Conservation (phyloP, 2,888 invertebrate species). For the Andrena praecox region DNA sequence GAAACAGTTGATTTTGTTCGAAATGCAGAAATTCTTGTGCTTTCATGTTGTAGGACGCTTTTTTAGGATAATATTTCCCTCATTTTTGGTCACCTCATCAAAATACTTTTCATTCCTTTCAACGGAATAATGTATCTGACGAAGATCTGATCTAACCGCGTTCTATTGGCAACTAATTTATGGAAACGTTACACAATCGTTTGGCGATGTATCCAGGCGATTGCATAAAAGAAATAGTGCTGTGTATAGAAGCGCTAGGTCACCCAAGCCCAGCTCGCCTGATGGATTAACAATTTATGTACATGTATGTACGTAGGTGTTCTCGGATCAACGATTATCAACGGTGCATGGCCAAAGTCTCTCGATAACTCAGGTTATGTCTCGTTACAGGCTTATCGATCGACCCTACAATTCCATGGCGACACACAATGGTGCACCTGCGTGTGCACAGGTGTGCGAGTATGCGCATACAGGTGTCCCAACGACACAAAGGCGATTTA, state of each 20-base stretch:
- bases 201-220: background rate
- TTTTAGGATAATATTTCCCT: too few species aligned
- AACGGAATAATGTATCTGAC: too few species aligned
- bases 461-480: constrained; percentile 17
- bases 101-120: too few species aligned
- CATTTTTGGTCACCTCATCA: too few species aligned
- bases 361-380: constrained; percentile 57
- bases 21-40: too few species aligned
- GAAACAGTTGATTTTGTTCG: too few species aligned
- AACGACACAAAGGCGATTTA: constrained; percentile 45
- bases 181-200: too few species aligned
- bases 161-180: too few species aligned
- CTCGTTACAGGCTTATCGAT: constrained; percentile 71
- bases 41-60: too few species aligned
- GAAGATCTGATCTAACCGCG: too few species aligned
- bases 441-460: constrained; percentile 32
- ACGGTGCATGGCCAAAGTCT: constrained; percentile 57
- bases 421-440: constrained; percentile 45
- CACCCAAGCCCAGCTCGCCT: constrained; percentile 42
- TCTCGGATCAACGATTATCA: constrained; percentile 55
- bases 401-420: constrained; percentile 61
- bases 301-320: constrained; percentile 21
- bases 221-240: background rate
- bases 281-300: constrained; percentile 57
- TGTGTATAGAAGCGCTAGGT: constrained; percentile 13